These are phyloP conservation scores for Drosophila seguyi DNA, from an alignment of 1,140 invertebrate species.

Conservation along the genomic window DNA sequence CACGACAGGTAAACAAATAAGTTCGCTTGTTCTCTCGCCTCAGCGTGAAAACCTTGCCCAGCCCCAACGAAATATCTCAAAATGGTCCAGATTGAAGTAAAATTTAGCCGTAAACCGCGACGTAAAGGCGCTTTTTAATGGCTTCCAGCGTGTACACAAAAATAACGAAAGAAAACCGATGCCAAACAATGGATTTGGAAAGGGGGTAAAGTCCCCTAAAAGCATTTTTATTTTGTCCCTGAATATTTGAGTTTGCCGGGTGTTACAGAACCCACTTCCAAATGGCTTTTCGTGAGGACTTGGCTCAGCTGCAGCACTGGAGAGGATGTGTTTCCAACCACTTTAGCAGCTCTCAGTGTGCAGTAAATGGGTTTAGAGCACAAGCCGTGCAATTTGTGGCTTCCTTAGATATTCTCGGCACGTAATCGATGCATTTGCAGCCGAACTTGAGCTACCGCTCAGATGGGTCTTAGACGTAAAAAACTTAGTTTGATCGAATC, in stretches of 20 bases:
- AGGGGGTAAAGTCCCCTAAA: constrained; percentile 30
- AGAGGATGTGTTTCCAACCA: constrained; percentile 46
- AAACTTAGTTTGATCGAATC: constrained; percentile 10
- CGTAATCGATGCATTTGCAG: constrained; percentile 39
- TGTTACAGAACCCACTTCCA: constrained; percentile 32
- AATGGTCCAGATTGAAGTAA: constrained; percentile 39
- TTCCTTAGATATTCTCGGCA: constrained; percentile 23
- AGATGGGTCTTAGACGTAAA: not conserved
- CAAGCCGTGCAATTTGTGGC: constrained; percentile 57
- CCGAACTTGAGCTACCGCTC: constrained; percentile 15
- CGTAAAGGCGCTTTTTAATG: constrained; percentile 61
- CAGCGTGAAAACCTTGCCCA: constrained; percentile 54
- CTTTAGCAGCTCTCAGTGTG: constrained; percentile 26
- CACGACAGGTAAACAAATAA: constrained; percentile 55
- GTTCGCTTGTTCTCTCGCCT: constrained; percentile 45
- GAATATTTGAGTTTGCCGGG: constrained; percentile 32
- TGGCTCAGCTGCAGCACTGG: constrained; percentile 46
- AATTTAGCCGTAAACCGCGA: constrained; percentile 34
- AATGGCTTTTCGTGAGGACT: constrained; percentile 34
- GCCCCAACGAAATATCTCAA: constrained; percentile 51
- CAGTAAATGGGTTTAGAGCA: constrained; percentile 49
- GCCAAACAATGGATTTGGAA: constrained; percentile 37
- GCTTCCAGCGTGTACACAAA: constrained; percentile 34
- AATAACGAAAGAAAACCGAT: constrained; percentile 22
- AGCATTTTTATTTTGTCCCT: constrained; percentile 48